phyloP scores from a whole-genome alignment of 2,888 invertebrate genomes.

The Acanthococcus lagerstroemiae region DNA sequence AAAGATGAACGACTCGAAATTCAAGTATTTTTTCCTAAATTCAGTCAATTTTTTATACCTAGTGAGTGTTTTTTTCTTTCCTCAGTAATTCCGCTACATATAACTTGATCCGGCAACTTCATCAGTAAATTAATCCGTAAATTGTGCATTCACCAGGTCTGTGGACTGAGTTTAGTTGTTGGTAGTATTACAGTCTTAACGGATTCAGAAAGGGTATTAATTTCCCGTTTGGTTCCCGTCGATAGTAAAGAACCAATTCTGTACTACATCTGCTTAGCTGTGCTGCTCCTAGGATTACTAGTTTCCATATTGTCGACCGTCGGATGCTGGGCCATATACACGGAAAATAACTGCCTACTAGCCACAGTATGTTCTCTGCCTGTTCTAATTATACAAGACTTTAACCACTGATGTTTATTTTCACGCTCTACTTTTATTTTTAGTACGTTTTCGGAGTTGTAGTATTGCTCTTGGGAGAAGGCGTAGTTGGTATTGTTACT shows the following conservation, averaged over 20 bases:
- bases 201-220: constrained; percentile 58
- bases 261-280: constrained; percentile 61
- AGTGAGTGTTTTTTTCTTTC: not conserved
- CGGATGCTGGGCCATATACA: constrained; percentile 71
- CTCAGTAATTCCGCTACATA: not conserved
- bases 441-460: constrained; percentile 63
- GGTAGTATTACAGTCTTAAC: constrained; percentile 62
- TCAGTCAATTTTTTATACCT: constrained; percentile 12
- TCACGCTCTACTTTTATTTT: not conserved
- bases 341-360: constrained; percentile 60
- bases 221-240: constrained; percentile 57
- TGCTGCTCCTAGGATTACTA: constrained; percentile 58
- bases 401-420: not conserved
- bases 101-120: not conserved
- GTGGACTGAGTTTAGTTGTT: constrained; percentile 59
- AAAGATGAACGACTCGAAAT: constrained; percentile 21
- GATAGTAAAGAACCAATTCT: constrained; percentile 62
- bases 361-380: constrained; percentile 54
- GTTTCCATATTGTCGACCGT: constrained; percentile 59
- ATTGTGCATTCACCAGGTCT: constrained; percentile 49
- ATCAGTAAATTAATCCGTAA: not conserved
- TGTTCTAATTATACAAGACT: not conserved
- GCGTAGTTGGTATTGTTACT: constrained; percentile 58
- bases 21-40: constrained; percentile 22
- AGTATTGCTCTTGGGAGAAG: constrained; percentile 56